Conservation (phyloP, 1,140 invertebrate species). For the Trigoniulus corallinus region DNA sequence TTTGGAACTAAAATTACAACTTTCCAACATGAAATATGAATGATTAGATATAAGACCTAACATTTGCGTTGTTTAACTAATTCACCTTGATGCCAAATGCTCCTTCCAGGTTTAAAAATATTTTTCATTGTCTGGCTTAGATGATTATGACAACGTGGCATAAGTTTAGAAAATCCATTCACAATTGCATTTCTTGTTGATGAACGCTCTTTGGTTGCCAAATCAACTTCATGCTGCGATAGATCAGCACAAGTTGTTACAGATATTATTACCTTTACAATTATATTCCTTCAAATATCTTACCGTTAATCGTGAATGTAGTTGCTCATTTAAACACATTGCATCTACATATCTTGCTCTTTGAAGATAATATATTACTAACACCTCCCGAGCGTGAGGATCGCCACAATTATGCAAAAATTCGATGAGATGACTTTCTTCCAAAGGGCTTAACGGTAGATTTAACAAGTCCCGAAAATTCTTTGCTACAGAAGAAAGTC, state of each 20-base stretch:
- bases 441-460: slow-evolving; percentile 31
- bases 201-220: slow-evolving; percentile 15
- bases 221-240: slow-evolving; percentile 1
- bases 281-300: background rate
- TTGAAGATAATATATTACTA: slow-evolving; percentile 32
- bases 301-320: background rate
- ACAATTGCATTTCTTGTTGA: slow-evolving; percentile 25
- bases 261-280: too few species aligned
- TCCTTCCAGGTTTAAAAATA: background rate
- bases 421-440: slow-evolving; percentile 35
- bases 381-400: slow-evolving; percentile 27
- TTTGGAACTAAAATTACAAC: background rate
- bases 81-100: background rate
- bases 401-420: slow-evolving; percentile 33
- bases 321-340: slow-evolving; percentile 1
- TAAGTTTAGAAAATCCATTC: slow-evolving; percentile 21
- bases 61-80: background rate
- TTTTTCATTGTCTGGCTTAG: background rate
- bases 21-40: background rate
- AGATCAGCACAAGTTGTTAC: too few species aligned
- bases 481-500: slow-evolving; percentile 1
- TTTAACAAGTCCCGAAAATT: slow-evolving; percentile 36
- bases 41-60: background rate
- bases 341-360: slow-evolving; percentile 26
- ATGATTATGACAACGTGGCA: slow-evolving; percentile 20